Conservation (phyloP, 2,797 vertebrate species). For the Heliangelus exortis region DNA sequence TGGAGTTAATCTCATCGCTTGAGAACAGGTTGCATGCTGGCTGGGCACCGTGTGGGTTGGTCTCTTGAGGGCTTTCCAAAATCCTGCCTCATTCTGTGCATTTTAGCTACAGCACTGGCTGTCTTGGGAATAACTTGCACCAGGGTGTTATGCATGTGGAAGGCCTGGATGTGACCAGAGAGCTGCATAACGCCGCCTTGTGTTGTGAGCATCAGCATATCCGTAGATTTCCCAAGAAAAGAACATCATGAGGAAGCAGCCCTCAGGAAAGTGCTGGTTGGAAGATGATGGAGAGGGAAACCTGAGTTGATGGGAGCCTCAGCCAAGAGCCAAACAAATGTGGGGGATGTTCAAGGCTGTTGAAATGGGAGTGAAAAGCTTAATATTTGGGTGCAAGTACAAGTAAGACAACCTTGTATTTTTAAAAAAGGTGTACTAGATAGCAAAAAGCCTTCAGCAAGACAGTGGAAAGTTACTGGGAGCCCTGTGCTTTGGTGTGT, state of each 20-base stretch:
- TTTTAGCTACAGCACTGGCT: neutral
- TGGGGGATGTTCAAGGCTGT: neutral
- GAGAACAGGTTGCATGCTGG: rapidly evolving
- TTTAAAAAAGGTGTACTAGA: neutral
- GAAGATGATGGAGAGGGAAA: neutral
- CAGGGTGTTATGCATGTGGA: rapidly evolving
- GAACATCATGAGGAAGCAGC: neutral
- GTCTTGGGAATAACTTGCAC: neutral
- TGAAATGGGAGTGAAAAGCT: neutral
- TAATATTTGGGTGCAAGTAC: neutral
- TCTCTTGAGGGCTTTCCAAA: neutral
- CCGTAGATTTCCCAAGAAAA: neutral
- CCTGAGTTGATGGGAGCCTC: rapidly evolving
- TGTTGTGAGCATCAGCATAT: neutral
- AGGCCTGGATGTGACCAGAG: neutral
- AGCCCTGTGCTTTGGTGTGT: neutral
- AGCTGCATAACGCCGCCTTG: rapidly evolving
- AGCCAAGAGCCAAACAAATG: neutral
- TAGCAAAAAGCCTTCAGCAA: neutral
- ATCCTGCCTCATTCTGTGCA: rapidly evolving
- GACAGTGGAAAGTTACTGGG: neutral
- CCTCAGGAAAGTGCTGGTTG: neutral
- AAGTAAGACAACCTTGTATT: neutral
- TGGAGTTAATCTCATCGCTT: rapidly evolving
- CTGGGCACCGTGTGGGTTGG: rapidly evolving